These are phyloP conservation scores for Phalacrocorax aristotelis DNA, from an alignment of 2,113 vertebrate genomes.

Conservation along the genomic window DNA sequence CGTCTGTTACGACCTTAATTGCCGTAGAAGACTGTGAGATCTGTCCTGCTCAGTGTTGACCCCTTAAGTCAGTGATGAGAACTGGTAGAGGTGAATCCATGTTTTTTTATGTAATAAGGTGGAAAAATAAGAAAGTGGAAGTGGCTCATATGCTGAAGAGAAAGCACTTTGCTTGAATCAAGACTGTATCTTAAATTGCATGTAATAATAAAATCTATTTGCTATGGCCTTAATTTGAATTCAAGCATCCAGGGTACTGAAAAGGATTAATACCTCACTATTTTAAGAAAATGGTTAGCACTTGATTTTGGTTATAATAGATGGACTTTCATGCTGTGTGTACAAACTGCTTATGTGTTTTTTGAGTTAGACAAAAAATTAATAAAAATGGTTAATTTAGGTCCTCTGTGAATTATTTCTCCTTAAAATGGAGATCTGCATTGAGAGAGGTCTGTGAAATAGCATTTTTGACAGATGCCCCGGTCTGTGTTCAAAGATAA, in stretches of 20 bases:
- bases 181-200: neutral
- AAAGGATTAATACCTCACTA: neutral
- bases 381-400: neutral
- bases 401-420: neutral
- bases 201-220: neutral
- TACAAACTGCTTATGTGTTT: neutral
- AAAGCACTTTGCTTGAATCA: neutral
- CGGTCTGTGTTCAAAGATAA: neutral
- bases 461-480: neutral
- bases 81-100: neutral
- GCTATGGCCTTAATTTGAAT: neutral
- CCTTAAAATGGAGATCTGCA: neutral
- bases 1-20: conserved; percentile 3
- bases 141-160: neutral
- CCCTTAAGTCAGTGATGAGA: neutral
- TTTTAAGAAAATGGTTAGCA: neutral
- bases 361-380: neutral
- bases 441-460: neutral
- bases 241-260: neutral
- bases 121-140: neutral
- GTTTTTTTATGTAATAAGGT: neutral
- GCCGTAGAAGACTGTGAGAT: neutral
- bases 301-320: neutral
- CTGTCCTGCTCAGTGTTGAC: neutral
- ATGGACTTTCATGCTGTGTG: neutral